Percentiles rank a stretch among this genome's conserved stretches.
Evolutionary conservation across 2,113 vertebrate species (phyloP).

Genomic region (Arizona elegans): DNA sequence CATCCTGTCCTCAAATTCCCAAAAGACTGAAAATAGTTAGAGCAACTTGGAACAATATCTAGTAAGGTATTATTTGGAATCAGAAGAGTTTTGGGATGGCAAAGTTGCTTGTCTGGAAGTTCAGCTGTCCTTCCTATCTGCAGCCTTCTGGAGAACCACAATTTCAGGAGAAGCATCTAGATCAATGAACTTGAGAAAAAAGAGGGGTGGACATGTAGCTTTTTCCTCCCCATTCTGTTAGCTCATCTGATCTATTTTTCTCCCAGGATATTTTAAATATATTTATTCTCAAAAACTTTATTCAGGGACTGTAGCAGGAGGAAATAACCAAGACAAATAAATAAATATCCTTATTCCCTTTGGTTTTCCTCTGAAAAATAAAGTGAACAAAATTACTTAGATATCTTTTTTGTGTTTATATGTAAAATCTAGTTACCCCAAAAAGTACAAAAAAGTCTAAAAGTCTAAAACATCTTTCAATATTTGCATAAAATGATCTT

Average conservation of each 20-base stretch:
- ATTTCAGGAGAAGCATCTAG: neutral
- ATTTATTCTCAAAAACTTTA: neutral
- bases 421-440: neutral
- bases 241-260: neutral
- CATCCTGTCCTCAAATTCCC: neutral
- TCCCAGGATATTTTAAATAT: neutral
- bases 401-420: neutral
- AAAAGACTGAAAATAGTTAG: neutral
- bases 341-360: neutral
- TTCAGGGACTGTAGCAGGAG: neutral
- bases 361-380: neutral
- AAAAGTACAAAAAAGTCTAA: neutral
- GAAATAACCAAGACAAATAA: neutral
- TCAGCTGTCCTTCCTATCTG: neutral
- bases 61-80: neutral
- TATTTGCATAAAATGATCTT: neutral
- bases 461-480: neutral
- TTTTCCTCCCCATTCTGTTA: neutral
- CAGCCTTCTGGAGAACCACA: too few species aligned
- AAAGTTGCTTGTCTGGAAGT: neutral
- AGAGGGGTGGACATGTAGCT: too few species aligned
- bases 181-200: neutral
- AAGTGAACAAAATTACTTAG: neutral
- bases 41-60: neutral
- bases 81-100: neutral